Conservation (phyloP, 2,888 invertebrate species). For the Stictocephala bisonia region DNA sequence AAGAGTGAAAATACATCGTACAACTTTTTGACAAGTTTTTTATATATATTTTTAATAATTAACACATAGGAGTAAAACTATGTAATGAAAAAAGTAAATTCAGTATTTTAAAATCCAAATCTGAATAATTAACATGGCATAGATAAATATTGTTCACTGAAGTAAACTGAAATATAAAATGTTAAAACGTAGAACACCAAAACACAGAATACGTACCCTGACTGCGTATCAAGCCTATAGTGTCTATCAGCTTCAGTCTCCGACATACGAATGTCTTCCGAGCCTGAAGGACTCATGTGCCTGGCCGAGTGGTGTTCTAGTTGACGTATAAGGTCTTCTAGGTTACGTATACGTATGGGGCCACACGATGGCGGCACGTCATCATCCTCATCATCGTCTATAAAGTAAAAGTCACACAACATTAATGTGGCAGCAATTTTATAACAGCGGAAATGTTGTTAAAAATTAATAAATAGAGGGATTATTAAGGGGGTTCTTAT, state of each 20-base stretch:
- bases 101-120: too few species aligned
- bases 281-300: slow-evolving; percentile 91
- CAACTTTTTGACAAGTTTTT: too few species aligned
- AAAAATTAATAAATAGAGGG: not conserved
- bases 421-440: too few species aligned
- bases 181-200: too few species aligned
- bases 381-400: slow-evolving; percentile 73
- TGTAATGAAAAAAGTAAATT: too few species aligned
- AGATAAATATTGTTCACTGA: too few species aligned
- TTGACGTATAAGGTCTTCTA: slow-evolving; percentile 88
- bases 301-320: slow-evolving; percentile 87
- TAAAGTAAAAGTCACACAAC: not conserved
- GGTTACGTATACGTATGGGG: slow-evolving; percentile 89
- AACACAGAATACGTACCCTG: slow-evolving; percentile 70
- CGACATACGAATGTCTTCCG: slow-evolving; percentile 89
- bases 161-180: too few species aligned
- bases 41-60: too few species aligned
- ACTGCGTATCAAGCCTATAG: slow-evolving; percentile 84
- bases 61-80: too few species aligned
- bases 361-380: slow-evolving; percentile 83
- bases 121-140: too few species aligned
- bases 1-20: too few species aligned
- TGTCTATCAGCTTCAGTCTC: slow-evolving; percentile 91
- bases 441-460: not conserved
- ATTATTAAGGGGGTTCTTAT: not conserved